A percentile compares a stretch with the other conserved stretches of the same genome.
phyloP scores from a whole-genome alignment of 2,113 vertebrate species.

The Ptychochromis oligacanthus region DNA sequence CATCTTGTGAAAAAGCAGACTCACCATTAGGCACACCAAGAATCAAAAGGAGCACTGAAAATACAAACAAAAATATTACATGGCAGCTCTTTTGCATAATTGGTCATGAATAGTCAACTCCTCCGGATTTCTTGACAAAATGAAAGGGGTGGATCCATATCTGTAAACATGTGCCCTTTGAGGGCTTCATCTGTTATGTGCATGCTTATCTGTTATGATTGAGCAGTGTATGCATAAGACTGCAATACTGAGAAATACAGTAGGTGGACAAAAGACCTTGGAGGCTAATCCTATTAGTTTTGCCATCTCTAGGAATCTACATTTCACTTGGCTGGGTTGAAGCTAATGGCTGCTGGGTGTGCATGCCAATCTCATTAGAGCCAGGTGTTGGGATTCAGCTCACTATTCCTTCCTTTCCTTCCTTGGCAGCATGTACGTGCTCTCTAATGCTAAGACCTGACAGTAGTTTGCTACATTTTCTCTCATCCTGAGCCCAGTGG shows the following conservation, averaged over 20 bases:
- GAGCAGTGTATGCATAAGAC: slow-evolving; percentile 6
- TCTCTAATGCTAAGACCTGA: slow-evolving; percentile 50
- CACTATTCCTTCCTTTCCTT: slow-evolving; percentile 46
- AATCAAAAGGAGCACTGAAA: slow-evolving; percentile 33
- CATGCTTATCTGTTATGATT: slow-evolving; percentile 12
- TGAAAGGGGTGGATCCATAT: slow-evolving; percentile 22
- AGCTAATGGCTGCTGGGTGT: slow-evolving; percentile 52
- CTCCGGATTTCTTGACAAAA: slow-evolving; percentile 26
- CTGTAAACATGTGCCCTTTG: not conserved
- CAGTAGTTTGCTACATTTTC: slow-evolving; percentile 57
- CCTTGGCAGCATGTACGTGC: slow-evolving; percentile 42
- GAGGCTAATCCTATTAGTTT: slow-evolving; percentile 63
- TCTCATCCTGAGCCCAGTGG: slow-evolving; percentile 55
- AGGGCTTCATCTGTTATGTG: slow-evolving; percentile 6
- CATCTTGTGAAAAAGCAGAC: slow-evolving; percentile 56
- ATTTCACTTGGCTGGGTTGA: slow-evolving; percentile 53
- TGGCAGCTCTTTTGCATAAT: slow-evolving; percentile 41
- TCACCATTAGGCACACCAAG: slow-evolving; percentile 33
- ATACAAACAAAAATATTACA: slow-evolving; percentile 53
- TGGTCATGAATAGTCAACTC: slow-evolving; percentile 49
- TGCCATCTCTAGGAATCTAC: slow-evolving; percentile 62
- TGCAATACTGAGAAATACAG: slow-evolving; percentile 28
- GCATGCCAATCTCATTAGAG: slow-evolving; percentile 74
- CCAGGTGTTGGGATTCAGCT: slow-evolving; percentile 74
- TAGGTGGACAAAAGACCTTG: slow-evolving; percentile 50